Conservation (phyloP, 2,888 invertebrate species). For the Calameuta idolon region DNA sequence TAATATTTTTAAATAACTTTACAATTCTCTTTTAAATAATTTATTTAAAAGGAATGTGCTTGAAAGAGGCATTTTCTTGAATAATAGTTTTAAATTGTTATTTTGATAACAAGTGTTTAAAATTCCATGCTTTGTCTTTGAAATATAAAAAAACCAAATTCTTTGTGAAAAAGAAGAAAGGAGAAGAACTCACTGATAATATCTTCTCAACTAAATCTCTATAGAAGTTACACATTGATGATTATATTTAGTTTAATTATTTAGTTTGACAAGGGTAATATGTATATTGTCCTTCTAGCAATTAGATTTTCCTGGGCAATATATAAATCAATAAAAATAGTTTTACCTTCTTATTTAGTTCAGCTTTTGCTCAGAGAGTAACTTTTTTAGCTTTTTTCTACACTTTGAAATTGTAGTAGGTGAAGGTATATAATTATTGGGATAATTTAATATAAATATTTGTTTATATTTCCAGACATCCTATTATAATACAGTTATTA, state of each 20-base stretch:
- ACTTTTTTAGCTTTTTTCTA: neutral
- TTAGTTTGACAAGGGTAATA: neutral
- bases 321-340: neutral
- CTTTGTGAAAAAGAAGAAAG: neutral
- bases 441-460: constrained; percentile 20
- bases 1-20: neutral
- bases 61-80: neutral
- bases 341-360: neutral
- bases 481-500: constrained; percentile 24
- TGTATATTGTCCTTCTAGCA: neutral
- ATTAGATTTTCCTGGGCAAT: neutral
- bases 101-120: neutral
- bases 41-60: no score
- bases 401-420: neutral
- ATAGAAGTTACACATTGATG: neutral
- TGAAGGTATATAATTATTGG: neutral
- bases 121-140: neutral
- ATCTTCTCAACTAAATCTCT: neutral
- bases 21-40: neutral
- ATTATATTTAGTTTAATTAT: neutral
- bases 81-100: neutral
- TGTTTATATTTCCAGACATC: constrained; percentile 22
- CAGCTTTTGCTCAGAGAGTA: no score
- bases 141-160: neutral
- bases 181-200: neutral